Conservation (phyloP, 2,888 invertebrate species). For the Ectropis crepuscularia region DNA sequence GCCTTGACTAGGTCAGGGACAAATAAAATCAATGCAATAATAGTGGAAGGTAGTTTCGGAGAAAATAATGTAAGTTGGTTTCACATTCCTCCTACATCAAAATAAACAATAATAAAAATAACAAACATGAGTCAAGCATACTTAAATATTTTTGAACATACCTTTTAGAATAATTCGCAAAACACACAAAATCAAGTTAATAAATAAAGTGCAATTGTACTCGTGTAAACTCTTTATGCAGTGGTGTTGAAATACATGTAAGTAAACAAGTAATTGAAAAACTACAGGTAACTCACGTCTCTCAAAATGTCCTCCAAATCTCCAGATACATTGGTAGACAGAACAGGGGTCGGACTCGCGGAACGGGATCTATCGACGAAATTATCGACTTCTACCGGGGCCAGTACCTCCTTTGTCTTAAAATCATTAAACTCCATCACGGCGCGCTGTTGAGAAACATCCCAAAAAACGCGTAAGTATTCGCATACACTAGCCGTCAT, state of each 20-base stretch:
- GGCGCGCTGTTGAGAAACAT: conserved; percentile 74
- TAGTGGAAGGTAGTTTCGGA: neutral
- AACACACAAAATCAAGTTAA: conserved; percentile 7
- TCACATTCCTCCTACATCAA: neutral
- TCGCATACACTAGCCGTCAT: conserved; percentile 56
- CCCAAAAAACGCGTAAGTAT: conserved; percentile 53
- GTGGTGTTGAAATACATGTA: conserved; percentile 12
- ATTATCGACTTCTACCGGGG: conserved; percentile 70
- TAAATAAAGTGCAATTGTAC: conserved; percentile 24
- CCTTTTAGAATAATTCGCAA: conserved; percentile 3
- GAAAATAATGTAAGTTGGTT: neutral
- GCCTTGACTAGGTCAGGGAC: conserved; percentile 15
- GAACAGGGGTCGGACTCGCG: conserved; percentile 71
- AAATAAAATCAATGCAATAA: conserved; percentile 2
- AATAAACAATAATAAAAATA: neutral
- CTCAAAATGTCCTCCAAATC: conserved; percentile 82
- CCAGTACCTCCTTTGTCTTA: conserved; percentile 74
- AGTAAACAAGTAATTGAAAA: conserved; percentile 28
- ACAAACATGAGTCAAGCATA: too few relatives aligned
- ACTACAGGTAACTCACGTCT: conserved; percentile 71
- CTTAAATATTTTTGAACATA: neutral
- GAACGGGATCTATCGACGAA: conserved; percentile 68
- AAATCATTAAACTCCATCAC: conserved; percentile 82
- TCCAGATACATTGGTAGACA: conserved; percentile 72
- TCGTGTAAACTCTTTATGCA: conserved; percentile 19